Conservation (phyloP, 2,888 invertebrate genomes). For the Metalampra italica region DNA sequence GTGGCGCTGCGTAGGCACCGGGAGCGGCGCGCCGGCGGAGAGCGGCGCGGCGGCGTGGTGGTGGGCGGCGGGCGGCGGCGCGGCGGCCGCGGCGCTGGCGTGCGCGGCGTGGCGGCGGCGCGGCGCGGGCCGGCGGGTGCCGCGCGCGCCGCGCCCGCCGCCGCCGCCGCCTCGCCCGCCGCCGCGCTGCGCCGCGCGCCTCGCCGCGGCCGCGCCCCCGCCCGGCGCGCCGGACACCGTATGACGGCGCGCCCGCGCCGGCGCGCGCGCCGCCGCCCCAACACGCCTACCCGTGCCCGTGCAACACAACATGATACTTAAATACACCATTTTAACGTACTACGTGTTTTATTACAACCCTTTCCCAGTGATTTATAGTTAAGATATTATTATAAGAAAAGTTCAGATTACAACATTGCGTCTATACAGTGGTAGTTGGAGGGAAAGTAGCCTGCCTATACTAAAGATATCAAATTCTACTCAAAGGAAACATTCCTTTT, state of each 20-base stretch:
- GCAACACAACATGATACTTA: constrained; percentile 30
- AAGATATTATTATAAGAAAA: too few relatives aligned
- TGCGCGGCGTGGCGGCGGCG: constrained; percentile 32
- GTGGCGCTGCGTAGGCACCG: constrained; percentile 18
- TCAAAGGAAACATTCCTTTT: too few relatives aligned
- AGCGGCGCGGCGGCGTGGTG: constrained; percentile 30
- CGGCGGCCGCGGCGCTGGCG: constrained; percentile 34
- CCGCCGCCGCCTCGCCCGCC: constrained; percentile 65
- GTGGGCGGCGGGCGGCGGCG: constrained; percentile 42
- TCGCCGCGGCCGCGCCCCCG: constrained; percentile 57
- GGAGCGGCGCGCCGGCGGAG: constrained; percentile 37
- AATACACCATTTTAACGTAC: constrained; percentile 64
- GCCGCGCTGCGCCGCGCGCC: constrained; percentile 62
- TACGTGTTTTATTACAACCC: constrained; percentile 33
- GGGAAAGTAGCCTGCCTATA: too few relatives aligned
- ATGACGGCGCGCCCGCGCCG: constrained; percentile 56
- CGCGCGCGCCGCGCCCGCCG: constrained; percentile 45
- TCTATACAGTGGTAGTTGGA: too few relatives aligned
- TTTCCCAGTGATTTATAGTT: neutral
- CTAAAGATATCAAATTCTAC: too few relatives aligned
- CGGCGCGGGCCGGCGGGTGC: constrained; percentile 31
- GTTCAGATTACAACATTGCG: too few relatives aligned
- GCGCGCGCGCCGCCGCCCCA: constrained; percentile 28
- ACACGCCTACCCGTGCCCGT: constrained; percentile 11
- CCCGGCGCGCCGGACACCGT: constrained; percentile 62